A percentile compares a stretch with the other conserved stretches of the same genome.
These are phyloP conservation scores for Oscheius sp. DNA, from an alignment of 2,888 invertebrate genomes.

Conservation along the genomic window DNA sequence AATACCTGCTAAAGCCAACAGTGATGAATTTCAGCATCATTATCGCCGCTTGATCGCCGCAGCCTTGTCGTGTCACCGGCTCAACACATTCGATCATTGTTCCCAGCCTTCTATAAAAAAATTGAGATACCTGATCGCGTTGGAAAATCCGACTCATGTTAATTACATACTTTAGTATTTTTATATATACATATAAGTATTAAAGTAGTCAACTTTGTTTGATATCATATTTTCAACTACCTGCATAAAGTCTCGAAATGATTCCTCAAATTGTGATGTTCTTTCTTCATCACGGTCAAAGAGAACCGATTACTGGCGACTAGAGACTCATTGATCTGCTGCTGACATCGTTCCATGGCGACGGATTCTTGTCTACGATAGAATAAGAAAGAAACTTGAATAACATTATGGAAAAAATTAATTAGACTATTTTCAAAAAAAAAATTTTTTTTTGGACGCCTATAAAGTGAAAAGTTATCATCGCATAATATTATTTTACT, in stretches of 20 bases:
- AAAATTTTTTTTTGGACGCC: no score
- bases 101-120: constrained; percentile 48
- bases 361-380: constrained; percentile 48
- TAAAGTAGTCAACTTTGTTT: no score
- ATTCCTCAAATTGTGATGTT: constrained; percentile 50
- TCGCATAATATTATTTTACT: no score
- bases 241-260: constrained; percentile 56
- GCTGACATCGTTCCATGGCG: constrained; percentile 46
- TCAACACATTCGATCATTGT: constrained; percentile 58
- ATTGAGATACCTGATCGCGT: no score
- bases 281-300: constrained; percentile 51
- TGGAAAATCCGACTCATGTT: no score
- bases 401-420: no score
- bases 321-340: constrained; percentile 51
- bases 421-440: no score
- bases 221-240: no score
- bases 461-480: no score
- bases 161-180: no score
- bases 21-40: constrained; percentile 61
- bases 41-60: constrained; percentile 53
- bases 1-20: constrained; percentile 56
- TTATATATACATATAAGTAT: no score
- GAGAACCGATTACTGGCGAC: constrained; percentile 54
- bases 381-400: no score
- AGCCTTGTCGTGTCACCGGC: constrained; percentile 52